Base-by-base conservation (phyloP, 2,888 invertebrate species). In the Agrochola litura region DNA sequence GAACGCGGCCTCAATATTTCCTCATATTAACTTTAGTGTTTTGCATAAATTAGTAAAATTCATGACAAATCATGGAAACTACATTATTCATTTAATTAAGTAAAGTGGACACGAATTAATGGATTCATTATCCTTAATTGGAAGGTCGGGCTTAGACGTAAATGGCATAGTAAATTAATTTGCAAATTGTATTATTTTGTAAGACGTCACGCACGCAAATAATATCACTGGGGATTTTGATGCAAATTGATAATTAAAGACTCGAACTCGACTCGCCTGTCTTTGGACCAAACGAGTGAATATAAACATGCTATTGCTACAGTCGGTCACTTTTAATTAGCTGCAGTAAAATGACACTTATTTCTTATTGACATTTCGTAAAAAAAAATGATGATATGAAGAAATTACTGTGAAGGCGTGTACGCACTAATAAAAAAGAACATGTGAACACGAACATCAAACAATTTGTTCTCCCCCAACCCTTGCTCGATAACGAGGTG, bases 111-210 rank as follows among this genome's bases (percentile, higher is more conserved):
- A 14, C 22, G 61, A 52, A 46, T 68, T 78, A 10, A 14, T 25
- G 19, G 25, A 64, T 83, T 58, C 43, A 78, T 54, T 78, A 58
- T 64, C 41, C 19, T 41, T 83, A 78, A 79, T 82, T 76, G 76
- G 43, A 64, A 41, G 67, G 77, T 16, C 56, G 52, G 56, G 76
- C 82, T 68, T 68, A 43, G 43, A 52, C 49, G 14, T 82, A 49
- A 79, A 67, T 68, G 77, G 46, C 19, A 16, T 76, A 67, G 58
- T 79, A 79, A 79, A 76, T 79, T 68, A 58, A 58, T 76, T 76
- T 12, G 60, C 43, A 58, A 58, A 54, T 63, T 73, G 12, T 52
- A 37, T 75, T 58, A 10, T 58, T 58, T 19, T 16, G 16, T 14
- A 58, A 46, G 22, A 30, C 37, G 10, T 65, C 58, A 68, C 76